Conservation (phyloP, 2,888 invertebrate genomes). For the Formica aserva region DNA sequence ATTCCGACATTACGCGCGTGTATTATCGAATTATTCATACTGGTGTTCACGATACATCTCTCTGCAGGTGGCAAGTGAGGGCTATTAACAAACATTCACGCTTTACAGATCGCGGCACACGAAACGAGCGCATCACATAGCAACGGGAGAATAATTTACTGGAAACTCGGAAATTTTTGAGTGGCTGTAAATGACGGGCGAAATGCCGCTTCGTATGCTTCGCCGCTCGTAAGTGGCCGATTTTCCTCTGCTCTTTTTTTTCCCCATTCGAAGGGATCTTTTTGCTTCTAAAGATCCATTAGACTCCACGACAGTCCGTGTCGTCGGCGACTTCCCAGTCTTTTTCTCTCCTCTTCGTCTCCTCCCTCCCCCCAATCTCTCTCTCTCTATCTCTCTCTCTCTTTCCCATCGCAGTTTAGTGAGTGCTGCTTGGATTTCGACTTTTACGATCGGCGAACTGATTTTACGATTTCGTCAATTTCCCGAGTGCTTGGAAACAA, state of each 20-base stretch:
- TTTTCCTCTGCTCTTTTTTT: constrained; percentile 38
- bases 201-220: constrained; percentile 29
- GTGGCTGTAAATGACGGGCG: constrained; percentile 48
- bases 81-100: constrained; percentile 56
- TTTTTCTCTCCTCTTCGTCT: constrained; percentile 20
- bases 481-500: constrained; percentile 35
- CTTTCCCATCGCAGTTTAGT: background rate
- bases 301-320: constrained; percentile 56
- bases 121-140: constrained; percentile 31
- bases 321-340: constrained; percentile 25
- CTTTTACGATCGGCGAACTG: constrained; percentile 61
- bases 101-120: constrained; percentile 52
- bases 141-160: constrained; percentile 36
- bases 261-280: constrained; percentile 30
- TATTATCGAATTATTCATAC: constrained; percentile 56
- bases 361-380: background rate
- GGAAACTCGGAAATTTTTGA: constrained; percentile 51
- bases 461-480: constrained; percentile 71
- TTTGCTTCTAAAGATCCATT: constrained; percentile 60
- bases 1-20: constrained; percentile 52
- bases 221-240: constrained; percentile 27
- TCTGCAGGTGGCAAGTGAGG: constrained; percentile 48
- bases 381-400: constrained; percentile 44
- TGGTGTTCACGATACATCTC: constrained; percentile 26
- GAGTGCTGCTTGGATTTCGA: constrained; percentile 48